Percentiles rank a stretch among this genome's conserved stretches.
These are phyloP conservation scores for Clarias batrachus DNA, from an alignment of 2,113 vertebrate genomes.

Conservation along the genomic window DNA sequence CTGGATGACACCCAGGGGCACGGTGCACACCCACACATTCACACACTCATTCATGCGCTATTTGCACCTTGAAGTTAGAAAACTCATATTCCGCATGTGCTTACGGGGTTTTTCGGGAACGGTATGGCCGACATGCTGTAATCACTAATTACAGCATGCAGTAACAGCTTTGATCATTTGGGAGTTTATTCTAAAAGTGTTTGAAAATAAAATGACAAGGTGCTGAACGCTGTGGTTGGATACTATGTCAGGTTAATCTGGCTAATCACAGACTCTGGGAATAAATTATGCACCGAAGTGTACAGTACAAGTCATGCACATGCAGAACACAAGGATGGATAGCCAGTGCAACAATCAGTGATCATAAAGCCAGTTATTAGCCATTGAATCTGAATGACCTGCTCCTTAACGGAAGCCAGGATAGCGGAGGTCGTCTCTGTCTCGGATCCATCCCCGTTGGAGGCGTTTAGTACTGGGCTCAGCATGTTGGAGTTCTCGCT, in stretches of 20 bases:
- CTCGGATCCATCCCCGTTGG: constrained; percentile 94
- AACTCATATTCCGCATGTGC: background rate
- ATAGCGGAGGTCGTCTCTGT: constrained; percentile 97
- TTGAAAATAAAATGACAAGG: constrained; percentile 35
- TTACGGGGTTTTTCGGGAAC: constrained; percentile 19
- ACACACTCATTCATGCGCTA: background rate
- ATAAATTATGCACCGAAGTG: background rate
- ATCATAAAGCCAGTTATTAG: background rate
- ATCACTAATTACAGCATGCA: constrained; percentile 41
- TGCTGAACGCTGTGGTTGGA: constrained; percentile 9
- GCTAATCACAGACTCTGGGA: background rate
- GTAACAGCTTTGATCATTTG: constrained; percentile 23
- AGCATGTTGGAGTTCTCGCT: constrained; percentile 88
- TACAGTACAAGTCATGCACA: background rate
- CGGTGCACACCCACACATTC: background rate
- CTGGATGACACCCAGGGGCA: background rate
- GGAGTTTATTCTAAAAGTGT: constrained; percentile 44
- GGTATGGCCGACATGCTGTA: constrained; percentile 25
- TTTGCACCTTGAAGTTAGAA: constrained; percentile 40
- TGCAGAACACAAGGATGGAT: constrained; percentile 1
- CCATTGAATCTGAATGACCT: constrained; percentile 71
- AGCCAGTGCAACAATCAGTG: background rate
- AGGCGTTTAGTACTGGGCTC: constrained; percentile 90
- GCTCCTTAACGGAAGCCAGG: constrained; percentile 96
- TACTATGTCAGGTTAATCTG: background rate